phyloP scores from a whole-genome alignment of 2,797 vertebrate genomes.

The Sebastes baramenuke region DNA sequence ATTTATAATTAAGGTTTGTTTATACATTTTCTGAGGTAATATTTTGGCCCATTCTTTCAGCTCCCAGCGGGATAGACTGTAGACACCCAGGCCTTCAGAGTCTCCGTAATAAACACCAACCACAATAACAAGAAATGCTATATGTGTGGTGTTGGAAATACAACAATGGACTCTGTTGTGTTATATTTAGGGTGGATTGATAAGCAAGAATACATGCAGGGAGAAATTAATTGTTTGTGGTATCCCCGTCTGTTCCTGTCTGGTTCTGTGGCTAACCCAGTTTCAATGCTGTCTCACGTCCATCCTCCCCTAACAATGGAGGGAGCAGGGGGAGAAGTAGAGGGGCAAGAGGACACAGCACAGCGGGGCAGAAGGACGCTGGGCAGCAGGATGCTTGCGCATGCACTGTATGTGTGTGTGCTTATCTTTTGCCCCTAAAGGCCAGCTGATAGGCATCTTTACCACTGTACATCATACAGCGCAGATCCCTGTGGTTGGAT shows the following conservation, averaged over 20 bases:
- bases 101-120: slow-evolving; percentile 40
- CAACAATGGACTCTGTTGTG: slow-evolving; percentile 63
- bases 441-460: slow-evolving; percentile 23
- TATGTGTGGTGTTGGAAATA: slow-evolving; percentile 33
- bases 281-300: slow-evolving; percentile 69
- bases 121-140: slow-evolving; percentile 72
- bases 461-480: slow-evolving; percentile 1
- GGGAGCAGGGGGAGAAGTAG: slow-evolving; percentile 20
- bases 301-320: slow-evolving; percentile 76
- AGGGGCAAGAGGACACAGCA: slow-evolving; percentile 24
- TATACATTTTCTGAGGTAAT: slow-evolving; percentile 63
- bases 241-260: slow-evolving; percentile 70
- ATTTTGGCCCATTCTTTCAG: slow-evolving; percentile 58
- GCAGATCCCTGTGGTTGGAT: background rate
- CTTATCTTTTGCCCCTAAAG: background rate
- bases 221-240: slow-evolving; percentile 74
- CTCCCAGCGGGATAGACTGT: slow-evolving; percentile 47
- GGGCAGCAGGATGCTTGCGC: background rate
- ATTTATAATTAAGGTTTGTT: slow-evolving; percentile 68
- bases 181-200: slow-evolving; percentile 74
- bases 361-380: slow-evolving; percentile 11
- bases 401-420: background rate
- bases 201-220: slow-evolving; percentile 53
- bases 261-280: slow-evolving; percentile 61
- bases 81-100: slow-evolving; percentile 43